Percentiles rank a stretch among this genome's conserved stretches.
phyloP scores from a whole-genome alignment of 2,888 invertebrate genomes.

The Catocala nupta region DNA sequence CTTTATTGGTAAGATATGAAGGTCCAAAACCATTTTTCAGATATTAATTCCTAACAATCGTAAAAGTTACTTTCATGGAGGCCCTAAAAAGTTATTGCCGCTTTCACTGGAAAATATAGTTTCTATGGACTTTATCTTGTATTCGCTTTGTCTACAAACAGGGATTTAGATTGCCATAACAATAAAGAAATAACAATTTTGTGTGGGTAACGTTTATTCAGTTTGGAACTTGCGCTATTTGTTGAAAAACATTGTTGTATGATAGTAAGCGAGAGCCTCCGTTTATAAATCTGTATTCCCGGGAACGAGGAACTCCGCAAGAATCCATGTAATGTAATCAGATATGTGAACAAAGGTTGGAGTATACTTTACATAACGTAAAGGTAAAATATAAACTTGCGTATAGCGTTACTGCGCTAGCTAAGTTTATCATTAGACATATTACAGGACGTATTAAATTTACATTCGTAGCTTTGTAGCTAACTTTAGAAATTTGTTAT shows the following conservation, averaged over 20 bases:
- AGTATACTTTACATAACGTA: constrained; percentile 44
- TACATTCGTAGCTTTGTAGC: constrained; percentile 14
- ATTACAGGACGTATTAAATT: constrained; percentile 39
- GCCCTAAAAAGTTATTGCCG: constrained; percentile 80
- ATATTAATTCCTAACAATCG: constrained; percentile 86
- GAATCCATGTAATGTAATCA: constrained; percentile 54
- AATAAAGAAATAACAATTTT: constrained; percentile 74
- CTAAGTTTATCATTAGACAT: constrained; percentile 34
- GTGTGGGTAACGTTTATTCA: constrained; percentile 67
- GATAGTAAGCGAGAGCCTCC: constrained; percentile 18
- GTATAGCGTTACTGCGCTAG: constrained; percentile 36
- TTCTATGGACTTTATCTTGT: constrained; percentile 75
- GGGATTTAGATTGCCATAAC: constrained; percentile 70
- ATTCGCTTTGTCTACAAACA: constrained; percentile 70
- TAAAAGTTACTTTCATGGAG: constrained; percentile 83
- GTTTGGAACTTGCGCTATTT: constrained; percentile 54
- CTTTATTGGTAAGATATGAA: constrained; percentile 77
- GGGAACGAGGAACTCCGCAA: constrained; percentile 37
- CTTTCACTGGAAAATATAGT: constrained; percentile 76
- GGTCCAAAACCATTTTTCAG: constrained; percentile 80
- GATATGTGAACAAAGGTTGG: constrained; percentile 54
- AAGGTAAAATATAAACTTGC: constrained; percentile 47
- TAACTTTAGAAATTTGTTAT: no score
- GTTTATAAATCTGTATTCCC: constrained; percentile 31
- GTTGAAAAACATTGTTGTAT: constrained; percentile 36